Percentiles rank a stretch among this genome's conserved stretches.
Conservation (phyloP, 2,113 vertebrate genomes). For the Xerus inauris region DNA sequence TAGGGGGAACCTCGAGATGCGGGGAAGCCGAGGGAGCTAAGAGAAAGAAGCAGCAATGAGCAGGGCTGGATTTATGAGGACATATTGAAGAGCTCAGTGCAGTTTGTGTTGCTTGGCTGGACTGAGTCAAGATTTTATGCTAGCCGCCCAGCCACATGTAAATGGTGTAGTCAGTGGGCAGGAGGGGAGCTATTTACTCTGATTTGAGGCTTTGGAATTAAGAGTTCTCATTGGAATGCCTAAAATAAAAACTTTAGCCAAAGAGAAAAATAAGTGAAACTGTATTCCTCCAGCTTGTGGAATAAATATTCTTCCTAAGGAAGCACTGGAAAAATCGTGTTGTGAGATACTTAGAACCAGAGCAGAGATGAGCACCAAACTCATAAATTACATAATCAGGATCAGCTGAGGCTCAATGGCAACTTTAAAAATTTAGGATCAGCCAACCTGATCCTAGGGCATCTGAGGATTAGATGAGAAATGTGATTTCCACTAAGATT, state of each 20-base stretch:
- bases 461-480: neutral
- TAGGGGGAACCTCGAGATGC: neutral
- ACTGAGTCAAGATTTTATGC: neutral
- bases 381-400: neutral
- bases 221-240: slow-evolving; percentile 46
- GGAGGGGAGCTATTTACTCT: neutral
- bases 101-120: slow-evolving; percentile 23
- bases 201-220: slow-evolving; percentile 49
- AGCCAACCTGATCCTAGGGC: neutral
- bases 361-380: neutral
- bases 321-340: neutral
- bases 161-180: neutral
- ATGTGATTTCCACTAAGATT: neutral
- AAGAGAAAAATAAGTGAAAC: slow-evolving; percentile 33
- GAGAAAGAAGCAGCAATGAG: neutral
- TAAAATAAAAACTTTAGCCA: slow-evolving; percentile 58
- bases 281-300: neutral
- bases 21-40: neutral
- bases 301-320: neutral
- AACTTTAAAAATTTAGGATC: neutral
- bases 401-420: neutral
- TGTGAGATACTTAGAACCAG: neutral
- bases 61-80: slow-evolving; percentile 22
- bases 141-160: neutral
- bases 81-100: neutral